Conservation (phyloP, 30 jellyfish, hydroid and myxozoan genomes). For the Clytia hemisphaerica region DNA sequence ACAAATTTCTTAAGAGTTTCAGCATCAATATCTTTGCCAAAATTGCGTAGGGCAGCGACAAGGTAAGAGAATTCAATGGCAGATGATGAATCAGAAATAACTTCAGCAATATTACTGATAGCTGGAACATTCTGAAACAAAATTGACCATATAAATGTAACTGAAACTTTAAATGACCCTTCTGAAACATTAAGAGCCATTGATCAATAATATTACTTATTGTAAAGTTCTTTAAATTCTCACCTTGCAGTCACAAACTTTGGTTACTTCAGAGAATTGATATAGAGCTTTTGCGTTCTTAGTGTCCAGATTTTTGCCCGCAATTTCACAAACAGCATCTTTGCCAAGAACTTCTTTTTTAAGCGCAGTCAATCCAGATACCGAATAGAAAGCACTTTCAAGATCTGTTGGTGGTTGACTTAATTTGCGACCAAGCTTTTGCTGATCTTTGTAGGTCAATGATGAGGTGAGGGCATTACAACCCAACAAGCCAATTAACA, state of each 20-base stretch:
- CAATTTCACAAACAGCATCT: constrained; percentile 57
- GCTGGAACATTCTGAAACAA: constrained; percentile 37
- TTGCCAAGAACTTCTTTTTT: constrained; percentile 63
- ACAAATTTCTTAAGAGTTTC: constrained; percentile 40
- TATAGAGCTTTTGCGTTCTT: constrained; percentile 33
- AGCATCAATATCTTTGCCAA: constrained; percentile 42
- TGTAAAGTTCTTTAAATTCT: not conserved
- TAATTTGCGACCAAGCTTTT: constrained; percentile 7
- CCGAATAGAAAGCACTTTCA: constrained; percentile 48
- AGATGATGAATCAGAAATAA: constrained; percentile 39
- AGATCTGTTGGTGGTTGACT: constrained; percentile 37
- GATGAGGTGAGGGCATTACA: not conserved
- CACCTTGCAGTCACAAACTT: constrained; percentile 70
- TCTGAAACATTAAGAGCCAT: not conserved
- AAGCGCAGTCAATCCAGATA: constrained; percentile 54
- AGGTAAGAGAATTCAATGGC: constrained; percentile 45
- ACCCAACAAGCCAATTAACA: not conserved
- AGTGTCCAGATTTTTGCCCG: constrained; percentile 24
- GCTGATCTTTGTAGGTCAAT: constrained; percentile 10
- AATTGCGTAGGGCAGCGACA: constrained; percentile 55
- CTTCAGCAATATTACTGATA: constrained; percentile 26
- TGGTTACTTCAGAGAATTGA: constrained; percentile 59
- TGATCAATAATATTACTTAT: not conserved
- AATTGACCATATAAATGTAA: not conserved
- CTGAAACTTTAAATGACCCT: not conserved